A percentile compares a stretch with the other conserved stretches of the same genome.
Conservation (phyloP, 2,888 invertebrate species). For the Hemaris fuciformis region DNA sequence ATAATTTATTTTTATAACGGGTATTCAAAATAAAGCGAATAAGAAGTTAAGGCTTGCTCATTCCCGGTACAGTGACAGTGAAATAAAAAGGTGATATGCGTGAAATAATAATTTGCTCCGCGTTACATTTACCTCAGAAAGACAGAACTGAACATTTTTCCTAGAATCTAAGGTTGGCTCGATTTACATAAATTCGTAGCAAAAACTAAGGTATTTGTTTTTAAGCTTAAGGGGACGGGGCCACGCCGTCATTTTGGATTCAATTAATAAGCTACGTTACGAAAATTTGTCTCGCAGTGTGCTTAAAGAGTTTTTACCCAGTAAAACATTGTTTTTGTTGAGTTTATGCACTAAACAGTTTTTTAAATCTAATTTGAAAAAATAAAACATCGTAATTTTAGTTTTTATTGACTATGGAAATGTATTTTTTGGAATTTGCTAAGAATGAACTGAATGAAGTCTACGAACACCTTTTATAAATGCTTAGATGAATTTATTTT, state of each 20-base stretch:
- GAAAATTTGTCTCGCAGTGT: neutral
- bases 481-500: too few relatives aligned
- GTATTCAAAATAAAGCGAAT: neutral
- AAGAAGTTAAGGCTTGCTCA: neutral
- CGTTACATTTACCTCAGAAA: neutral
- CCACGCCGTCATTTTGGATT: neutral
- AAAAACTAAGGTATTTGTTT: neutral
- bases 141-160: neutral
- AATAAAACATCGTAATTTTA: too few relatives aligned
- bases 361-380: too few relatives aligned
- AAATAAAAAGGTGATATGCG: neutral
- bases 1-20: neutral
- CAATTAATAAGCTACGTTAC: neutral
- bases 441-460: too few relatives aligned
- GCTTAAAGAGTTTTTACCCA: neutral
- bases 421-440: too few relatives aligned
- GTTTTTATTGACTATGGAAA: too few relatives aligned
- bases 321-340: neutral
- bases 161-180: too few relatives aligned
- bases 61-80: neutral
- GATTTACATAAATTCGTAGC: too few relatives aligned
- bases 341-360: too few relatives aligned
- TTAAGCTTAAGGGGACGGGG: neutral
- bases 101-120: neutral
- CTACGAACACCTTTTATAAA: too few relatives aligned